Base-by-base conservation (phyloP, 2,888 invertebrate species). In the Celastrina argiolus region DNA sequence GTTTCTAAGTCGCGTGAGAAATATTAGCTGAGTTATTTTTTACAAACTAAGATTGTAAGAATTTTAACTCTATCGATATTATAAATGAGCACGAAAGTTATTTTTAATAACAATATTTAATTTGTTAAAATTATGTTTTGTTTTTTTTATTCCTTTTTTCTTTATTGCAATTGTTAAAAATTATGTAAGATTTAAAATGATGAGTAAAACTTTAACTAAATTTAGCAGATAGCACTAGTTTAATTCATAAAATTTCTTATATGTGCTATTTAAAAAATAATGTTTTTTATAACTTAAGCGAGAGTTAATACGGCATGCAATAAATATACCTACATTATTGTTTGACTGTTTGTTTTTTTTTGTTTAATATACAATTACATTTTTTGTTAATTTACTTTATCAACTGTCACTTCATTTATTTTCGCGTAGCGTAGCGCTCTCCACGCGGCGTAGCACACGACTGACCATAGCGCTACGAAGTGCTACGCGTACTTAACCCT, bases 401-500 rank as follows among this genome's bases (percentile, higher is more conserved):
- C n/a, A n/a, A n/a, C n/a, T 10, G 18, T 45, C 58, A 58, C 58
- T 58, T 16, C 2, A 5, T 36, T 16, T 36, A 36, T 14, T 61
- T 5, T 39, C 36, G 16, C 56, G 28, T 5, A 22, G 22, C 41
- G 36, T 41, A 71, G 73, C 84, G 80, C 76, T 73, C 80, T 72
- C 78, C 69, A 71, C 74, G 83, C 80, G 78, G 76, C 78, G 77
- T 81, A 73, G 77, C 79, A 74, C 80, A 79, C 83, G 81, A 88
- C 88, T 88, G 85, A 75, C 80, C 77, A 76, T 76, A 73, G 74
- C 75, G 51, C 51, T 51, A 22, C 51, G 51, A 22, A 51, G 22
- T 72, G 73, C 72, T 72, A 68, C 64, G 69, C 70, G 74, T 73
- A 16, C 59, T 64, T 56, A 67, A 61, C 67, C 71, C 72, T 72